These are phyloP conservation scores for Nasua narica DNA, from an alignment of 2,797 vertebrate genomes.

Conservation along the genomic window DNA sequence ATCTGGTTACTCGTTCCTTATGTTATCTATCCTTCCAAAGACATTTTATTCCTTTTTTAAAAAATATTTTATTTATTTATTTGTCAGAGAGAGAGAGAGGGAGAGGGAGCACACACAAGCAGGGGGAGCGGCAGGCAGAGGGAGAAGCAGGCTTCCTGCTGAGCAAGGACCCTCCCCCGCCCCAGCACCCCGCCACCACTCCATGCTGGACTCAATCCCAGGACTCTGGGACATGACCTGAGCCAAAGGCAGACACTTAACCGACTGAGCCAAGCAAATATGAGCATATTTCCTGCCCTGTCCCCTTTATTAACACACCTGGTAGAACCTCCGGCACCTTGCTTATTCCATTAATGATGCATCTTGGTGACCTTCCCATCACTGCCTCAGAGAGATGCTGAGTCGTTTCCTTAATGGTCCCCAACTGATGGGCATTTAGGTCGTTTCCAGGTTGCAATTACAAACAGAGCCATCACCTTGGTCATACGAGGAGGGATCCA, in stretches of 20 bases:
- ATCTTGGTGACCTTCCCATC: neutral
- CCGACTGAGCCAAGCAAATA: neutral
- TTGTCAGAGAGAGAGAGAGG: neutral
- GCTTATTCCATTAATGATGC: neutral
- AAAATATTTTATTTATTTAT: neutral
- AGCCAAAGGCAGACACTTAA: neutral
- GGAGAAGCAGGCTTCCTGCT: too few relatives aligned
- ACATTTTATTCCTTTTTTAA: neutral
- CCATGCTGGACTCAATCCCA: neutral
- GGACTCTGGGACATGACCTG: neutral
- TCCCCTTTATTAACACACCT: neutral
- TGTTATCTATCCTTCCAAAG: neutral
- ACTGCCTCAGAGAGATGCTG: neutral
- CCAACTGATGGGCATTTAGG: neutral
- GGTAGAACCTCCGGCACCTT: too few relatives aligned
- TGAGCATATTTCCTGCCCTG: neutral
- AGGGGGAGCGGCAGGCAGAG: too few relatives aligned
- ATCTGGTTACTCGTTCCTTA: accelerated
- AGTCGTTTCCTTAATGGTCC: neutral
- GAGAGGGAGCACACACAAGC: neutral
- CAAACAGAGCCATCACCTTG: neutral
- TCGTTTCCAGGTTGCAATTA: neutral
- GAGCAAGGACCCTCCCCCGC: neutral
- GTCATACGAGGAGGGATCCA: neutral
- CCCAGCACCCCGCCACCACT: too few relatives aligned